Evolutionary conservation across 2,888 invertebrate species (phyloP).

Genomic region (Cerastoderma edule): DNA sequence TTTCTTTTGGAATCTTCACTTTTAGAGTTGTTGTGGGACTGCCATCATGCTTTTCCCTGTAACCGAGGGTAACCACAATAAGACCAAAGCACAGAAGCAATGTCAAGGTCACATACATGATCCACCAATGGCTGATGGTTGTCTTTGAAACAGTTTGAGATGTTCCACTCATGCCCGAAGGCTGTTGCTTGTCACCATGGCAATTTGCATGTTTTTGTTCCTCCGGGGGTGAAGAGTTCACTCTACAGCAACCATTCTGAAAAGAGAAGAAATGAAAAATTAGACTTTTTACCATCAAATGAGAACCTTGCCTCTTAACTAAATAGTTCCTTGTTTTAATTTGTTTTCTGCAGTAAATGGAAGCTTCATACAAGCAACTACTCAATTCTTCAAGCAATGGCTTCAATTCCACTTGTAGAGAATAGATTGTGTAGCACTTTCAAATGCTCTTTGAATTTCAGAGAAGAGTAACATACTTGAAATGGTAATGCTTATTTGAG

Average conservation of each 20-base stretch:
- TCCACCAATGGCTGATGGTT: neutral
- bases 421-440: no score
- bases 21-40: constrained; percentile 28
- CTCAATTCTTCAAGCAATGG: no score
- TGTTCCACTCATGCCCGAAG: constrained; percentile 6
- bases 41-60: neutral
- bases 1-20: constrained; percentile 33
- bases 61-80: constrained; percentile 2
- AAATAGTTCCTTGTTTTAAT: no score
- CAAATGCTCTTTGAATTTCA: no score
- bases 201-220: neutral
- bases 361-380: no score
- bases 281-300: no score
- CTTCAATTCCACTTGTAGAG: no score
- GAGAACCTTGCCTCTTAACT: no score
- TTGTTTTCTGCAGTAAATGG: no score
- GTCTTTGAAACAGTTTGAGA: constrained; percentile 4
- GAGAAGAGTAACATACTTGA: no score
- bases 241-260: constrained; percentile 4
- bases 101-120: constrained; percentile 13
- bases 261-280: neutral
- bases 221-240: neutral
- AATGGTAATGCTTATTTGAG: no score
- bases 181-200: constrained; percentile 1
- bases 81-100: constrained; percentile 12